phyloP scores from a whole-genome alignment of 2,888 invertebrate genomes.

The Stenichneumon culpator region DNA sequence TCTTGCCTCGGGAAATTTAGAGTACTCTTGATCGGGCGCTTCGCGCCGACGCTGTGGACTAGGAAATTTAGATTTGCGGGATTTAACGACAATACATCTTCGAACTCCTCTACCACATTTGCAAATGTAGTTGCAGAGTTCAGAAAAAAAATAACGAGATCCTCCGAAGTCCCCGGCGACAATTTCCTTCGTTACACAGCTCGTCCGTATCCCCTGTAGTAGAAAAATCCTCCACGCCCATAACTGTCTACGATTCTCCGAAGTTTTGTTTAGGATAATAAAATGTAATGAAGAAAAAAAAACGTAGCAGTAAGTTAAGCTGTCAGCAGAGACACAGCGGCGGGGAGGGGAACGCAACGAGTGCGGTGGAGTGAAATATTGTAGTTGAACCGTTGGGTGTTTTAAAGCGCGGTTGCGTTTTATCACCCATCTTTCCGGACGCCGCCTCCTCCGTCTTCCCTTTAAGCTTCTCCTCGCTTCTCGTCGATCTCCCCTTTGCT shows the following conservation, averaged over 20 bases:
- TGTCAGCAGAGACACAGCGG: not conserved
- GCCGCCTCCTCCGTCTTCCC: constrained; percentile 32
- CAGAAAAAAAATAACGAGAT: not conserved
- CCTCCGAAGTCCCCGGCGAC: not conserved
- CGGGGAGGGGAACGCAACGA: constrained; percentile 9
- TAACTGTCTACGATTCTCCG: constrained; percentile 22
- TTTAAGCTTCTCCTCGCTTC: constrained; percentile 12
- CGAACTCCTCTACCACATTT: too few relatives aligned
- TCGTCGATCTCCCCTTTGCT: constrained; percentile 4
- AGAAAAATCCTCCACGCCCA: not conserved
- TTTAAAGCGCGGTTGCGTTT: constrained; percentile 55
- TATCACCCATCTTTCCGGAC: constrained; percentile 70
- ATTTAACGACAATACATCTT: too few relatives aligned
- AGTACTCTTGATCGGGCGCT: not conserved
- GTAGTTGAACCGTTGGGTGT: constrained; percentile 30
- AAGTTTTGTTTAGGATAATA: constrained; percentile 1
- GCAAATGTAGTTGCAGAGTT: too few relatives aligned
- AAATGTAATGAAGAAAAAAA: constrained; percentile 27
- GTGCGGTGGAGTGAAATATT: constrained; percentile 17
- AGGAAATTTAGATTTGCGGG: too few relatives aligned
- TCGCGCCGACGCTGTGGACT: too few relatives aligned
- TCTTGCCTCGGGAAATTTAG: constrained; percentile 1
- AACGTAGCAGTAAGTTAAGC: constrained; percentile 19
- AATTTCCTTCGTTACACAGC: not conserved
- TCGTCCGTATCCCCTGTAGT: not conserved